Base-by-base conservation (phyloP, 2,113 vertebrate species). In the Oceanodroma tethys region DNA sequence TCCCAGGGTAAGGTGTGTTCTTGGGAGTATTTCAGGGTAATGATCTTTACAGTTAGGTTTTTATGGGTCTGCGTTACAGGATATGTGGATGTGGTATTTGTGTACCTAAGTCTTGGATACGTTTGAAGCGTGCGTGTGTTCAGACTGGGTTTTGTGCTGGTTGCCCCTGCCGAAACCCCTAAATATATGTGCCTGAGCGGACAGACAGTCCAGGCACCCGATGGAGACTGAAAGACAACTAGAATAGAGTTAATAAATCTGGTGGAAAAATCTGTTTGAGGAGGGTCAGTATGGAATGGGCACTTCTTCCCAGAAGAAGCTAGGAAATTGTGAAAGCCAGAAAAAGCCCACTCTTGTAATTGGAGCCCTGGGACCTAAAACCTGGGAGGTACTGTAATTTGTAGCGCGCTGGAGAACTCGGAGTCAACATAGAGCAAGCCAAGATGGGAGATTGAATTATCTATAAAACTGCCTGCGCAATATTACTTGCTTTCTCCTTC, bases 331-430 rank as follows among this genome's bases (percentile, higher is more conserved):
- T 43, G 52, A 56, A 91, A 82, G 53, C 40, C 53, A 59, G 85
- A 72, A 88, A 81, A 90, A 94, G 27, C 62, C 52, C 29, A 65
- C 62, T 96, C 72, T 36, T 72, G 63, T 95, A 93, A 97, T 66
- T 81, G 56, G 65, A 97, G 53, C 87, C 42, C 58, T 70, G 47
- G 81, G 92, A 94, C 16, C 21, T 21, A 58, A 73, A 92, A 92
- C 50, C 50, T 71, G 66, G 90, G 91, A 94, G 45, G 73, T 93
- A 96, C 81, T 90, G 50, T 81, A 95, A 96, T 96, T 96, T 12
- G 23, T 73, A 84, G 76, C 72, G 96, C 13, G 6, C 48, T 81
- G 50, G 84, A 97, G 86, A 96, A 17, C 74, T 96, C 40, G 2
- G 84, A 88, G 43, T 93, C 94, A 76, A 16, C 48, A 50, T 7